Conservation (phyloP, 2,113 vertebrate species). For the Oncorhynchus kisutch region DNA sequence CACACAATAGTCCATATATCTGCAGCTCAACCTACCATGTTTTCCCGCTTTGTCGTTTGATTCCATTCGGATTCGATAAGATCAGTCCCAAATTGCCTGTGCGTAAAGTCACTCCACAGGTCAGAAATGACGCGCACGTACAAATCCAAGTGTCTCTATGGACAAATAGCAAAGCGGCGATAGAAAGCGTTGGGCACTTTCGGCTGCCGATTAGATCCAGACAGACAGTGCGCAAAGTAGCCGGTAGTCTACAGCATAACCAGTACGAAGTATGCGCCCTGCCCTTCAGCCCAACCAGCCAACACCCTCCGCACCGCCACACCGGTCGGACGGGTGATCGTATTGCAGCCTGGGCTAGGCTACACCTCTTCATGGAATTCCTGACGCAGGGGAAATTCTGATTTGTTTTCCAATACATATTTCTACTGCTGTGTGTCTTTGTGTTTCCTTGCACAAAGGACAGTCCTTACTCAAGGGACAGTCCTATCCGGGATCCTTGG, state of each 20-base stretch:
- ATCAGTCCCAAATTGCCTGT: slow-evolving; percentile 10
- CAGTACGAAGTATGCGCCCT: neutral
- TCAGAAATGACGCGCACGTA: neutral
- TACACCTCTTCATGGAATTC: neutral
- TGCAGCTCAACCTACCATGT: slow-evolving; percentile 53
- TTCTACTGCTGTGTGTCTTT: neutral
- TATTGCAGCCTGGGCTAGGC: neutral
- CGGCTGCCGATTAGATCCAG: neutral
- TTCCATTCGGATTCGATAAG: slow-evolving; percentile 54
- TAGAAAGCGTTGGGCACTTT: neutral
- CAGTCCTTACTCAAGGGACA: too few species aligned
- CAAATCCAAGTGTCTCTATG: neutral
- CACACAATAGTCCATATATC: neutral
- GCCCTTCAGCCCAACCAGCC: neutral
- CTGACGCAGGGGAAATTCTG: neutral
- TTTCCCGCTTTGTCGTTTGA: slow-evolving; percentile 33
- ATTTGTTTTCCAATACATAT: neutral
- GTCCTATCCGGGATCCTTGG: too few species aligned
- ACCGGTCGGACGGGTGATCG: neutral
- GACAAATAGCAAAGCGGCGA: neutral
- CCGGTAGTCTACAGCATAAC: neutral
- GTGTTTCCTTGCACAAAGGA: neutral
- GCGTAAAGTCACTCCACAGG: slow-evolving; percentile 1
- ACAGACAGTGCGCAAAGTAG: neutral
- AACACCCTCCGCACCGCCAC: neutral